A percentile compares a stretch with the other conserved stretches of the same genome.
Evolutionary conservation across 2,797 vertebrate genomes (phyloP).

Genomic region (Chiroxiphia lanceolata): DNA sequence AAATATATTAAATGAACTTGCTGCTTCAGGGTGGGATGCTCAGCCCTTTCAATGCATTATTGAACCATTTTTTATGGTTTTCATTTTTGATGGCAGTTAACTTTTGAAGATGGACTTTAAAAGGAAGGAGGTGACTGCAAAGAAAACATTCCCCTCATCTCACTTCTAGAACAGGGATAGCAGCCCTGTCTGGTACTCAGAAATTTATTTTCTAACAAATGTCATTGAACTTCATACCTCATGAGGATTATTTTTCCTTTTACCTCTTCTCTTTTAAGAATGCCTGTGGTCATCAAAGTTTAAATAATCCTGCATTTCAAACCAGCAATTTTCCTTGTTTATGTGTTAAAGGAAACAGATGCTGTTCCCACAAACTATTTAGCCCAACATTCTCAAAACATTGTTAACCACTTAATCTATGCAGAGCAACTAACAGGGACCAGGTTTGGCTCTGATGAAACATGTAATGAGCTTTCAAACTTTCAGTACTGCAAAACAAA

Average conservation of each 20-base stretch:
- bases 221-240: slow-evolving; percentile 58
- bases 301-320: slow-evolving; percentile 69
- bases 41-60: background rate
- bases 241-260: background rate
- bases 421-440: background rate
- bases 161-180: background rate
- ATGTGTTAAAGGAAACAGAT: slow-evolving; percentile 75
- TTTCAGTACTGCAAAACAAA: slow-evolving; percentile 14
- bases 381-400: slow-evolving; percentile 48
- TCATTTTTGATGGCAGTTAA: background rate
- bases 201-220: slow-evolving; percentile 67
- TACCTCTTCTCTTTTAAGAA: slow-evolving; percentile 63
- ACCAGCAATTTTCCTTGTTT: slow-evolving; percentile 78
- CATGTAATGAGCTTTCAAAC: background rate
- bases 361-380: slow-evolving; percentile 63
- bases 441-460: slow-evolving; percentile 30
- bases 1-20: background rate
- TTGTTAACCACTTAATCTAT: slow-evolving; percentile 14
- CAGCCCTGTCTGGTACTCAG: slow-evolving; percentile 7
- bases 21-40: background rate
- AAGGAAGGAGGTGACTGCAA: background rate
- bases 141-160: background rate
- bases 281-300: slow-evolving; percentile 72
- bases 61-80: background rate
- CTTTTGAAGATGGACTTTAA: background rate